Base-by-base conservation (phyloP, 1,140 invertebrate species). In the Papilio helenus region DNA sequence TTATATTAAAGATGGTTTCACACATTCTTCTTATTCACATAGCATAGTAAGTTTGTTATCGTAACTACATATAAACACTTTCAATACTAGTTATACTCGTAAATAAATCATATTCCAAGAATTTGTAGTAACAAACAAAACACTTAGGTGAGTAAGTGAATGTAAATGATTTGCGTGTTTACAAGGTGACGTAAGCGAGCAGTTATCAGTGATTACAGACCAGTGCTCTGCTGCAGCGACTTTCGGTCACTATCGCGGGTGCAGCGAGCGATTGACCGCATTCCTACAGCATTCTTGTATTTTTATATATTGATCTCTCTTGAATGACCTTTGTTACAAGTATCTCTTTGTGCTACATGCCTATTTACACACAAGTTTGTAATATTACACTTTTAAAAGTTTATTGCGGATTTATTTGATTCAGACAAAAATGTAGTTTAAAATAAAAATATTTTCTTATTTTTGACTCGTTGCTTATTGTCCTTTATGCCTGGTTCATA, bases 131-230 rank as follows among this genome's bases (percentile, higher is more conserved):
- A 74, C 72, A 46, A 46, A 26, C 42, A 74, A 74, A 74, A 74
- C 72, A 74, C 72, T 74, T 44, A 46, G 44, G 72, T 74, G 72
- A 46, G 72, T 74, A 44, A 51, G 72, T 74, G 42, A 74, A 74
- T 26, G 42, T 44, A 46, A 74, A 74, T 49, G 14, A 74, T 74
- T 74, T 49, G 72, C 42, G 72, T 74, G 42, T 74, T 49, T 74
- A 74, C 20, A 23, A 23, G 23, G 3, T 74, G 72, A 74, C 72
- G 44, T 74, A 74, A 74, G 72, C 72, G 44, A 9, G 42, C n/a
- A 74, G 42, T 49, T 49, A 74, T 74, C 72, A 51, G 72, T 42
- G 39, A 42, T 72, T 72, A 72, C 42, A 23, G 20, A 9, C 10
- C 20, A 10, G 61, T 68, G 23, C 34, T 68, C 26, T 26, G 61